Evolutionary conservation across 2,113 vertebrate species (phyloP), one percentile per base, ranked within the genome.

Genomic region (Bubo blakistoni): DNA sequence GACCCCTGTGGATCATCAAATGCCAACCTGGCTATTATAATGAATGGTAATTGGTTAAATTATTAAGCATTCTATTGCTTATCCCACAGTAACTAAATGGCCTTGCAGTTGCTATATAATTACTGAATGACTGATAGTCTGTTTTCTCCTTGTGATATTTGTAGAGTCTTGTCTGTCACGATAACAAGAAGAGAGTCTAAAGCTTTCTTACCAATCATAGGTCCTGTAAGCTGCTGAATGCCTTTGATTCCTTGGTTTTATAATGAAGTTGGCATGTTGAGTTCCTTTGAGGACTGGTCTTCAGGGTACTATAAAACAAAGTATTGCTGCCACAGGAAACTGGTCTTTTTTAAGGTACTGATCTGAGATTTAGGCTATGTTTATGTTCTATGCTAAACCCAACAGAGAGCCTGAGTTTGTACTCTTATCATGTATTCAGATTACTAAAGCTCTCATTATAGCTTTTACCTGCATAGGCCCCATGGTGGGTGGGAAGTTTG

Each of bases 51-150:
- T 98, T 98, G 95, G 96, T 97, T 97, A 98, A 95, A 97, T 98
- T 98, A 97, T 98, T 98, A 98, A 97, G 96, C 96, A 97, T 97
- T 98, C 97, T 97, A 95, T 97, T 98, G 97, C 97, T 98, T 98
- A 98, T 97, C 96, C 97, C 97, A 97, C 94, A 96, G 96, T 96
- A 97, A 96, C 96, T 98, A 97, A 98, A 97, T 97, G 96, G 91
- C 91, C 94, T 98, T 97, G 95, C 94, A 97, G 95, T 98, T 98
- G 96, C 97, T 98, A 70, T 97, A 80, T 97, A 98, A 98, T 98
- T 98, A 97, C 87, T 67, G 78, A 72, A 91, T 96, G 94, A 97
- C 94, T 90, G 97, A 95, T 98, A 88, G 95, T 96, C 94, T 98
- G 92, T 96, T 98, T 98, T 97, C 85, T 95, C 86, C 93, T 95